Base-by-base conservation (phyloP, 1,140 invertebrate genomes). In the Trachymyrmex septentrionalis region DNA sequence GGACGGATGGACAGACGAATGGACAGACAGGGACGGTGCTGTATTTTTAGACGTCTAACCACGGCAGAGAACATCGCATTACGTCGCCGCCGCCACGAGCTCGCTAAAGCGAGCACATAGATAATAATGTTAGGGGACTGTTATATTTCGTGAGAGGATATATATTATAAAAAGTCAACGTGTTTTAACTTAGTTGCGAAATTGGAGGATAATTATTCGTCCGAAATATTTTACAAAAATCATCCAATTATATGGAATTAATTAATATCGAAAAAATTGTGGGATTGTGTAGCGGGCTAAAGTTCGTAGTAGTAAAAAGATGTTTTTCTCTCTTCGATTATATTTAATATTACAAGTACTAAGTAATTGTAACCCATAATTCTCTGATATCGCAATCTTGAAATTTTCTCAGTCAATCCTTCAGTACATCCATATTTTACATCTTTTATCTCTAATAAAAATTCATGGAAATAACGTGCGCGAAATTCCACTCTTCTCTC, bases 31-130 rank as follows among this genome's bases (percentile, higher is more conserved):
- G 72, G 73, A 90, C 30, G 38, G 6, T 19, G 77, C 67, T 57
- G 55, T 91, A 91, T 89, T 91, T 91, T 91, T 87, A 90, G 85
- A 88, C 63, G n/a, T 53, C 16, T 72, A 63, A 77, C 75, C 55
- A 55, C 63, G 38, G 50, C 64, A 38, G 69, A 80, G 67, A 84
- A 72, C 72, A 38, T n/a, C 67, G 80, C 50, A 76, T 86, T 86
- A 80, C 59, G 30, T 34, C n/a, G 30, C 14, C 3, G 48, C 48
- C 48, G 50, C 27, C 27, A 72, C 63, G 48, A 76, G 72, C 53
- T 72, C 71, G 44, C 53, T 63, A 71, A 69, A 76, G 14, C n/a
- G 48, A 16, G 12, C 16, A 66, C 63, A 19, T 64, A 66, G 27
- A 38, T 72, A 77, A 72, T 48, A 61, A 78, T 34, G 53, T 87